Evolutionary conservation across 2,797 vertebrate species (phyloP).

Genomic region (Gobionotothen gibberifrons): DNA sequence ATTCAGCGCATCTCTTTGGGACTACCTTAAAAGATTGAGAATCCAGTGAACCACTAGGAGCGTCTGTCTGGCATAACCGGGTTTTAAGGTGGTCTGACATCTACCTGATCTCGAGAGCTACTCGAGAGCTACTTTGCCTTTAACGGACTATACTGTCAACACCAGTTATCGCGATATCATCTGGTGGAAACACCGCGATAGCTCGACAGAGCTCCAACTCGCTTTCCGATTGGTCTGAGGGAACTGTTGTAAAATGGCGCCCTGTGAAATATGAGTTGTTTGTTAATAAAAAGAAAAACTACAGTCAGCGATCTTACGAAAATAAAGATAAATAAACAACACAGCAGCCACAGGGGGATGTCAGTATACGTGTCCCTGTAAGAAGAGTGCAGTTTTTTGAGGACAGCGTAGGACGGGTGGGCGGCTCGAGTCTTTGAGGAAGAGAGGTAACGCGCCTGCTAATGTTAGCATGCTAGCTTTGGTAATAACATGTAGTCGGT

Average conservation of each 20-base stretch:
- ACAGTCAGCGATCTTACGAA: slow-evolving; percentile 40
- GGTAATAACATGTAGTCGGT: slow-evolving; percentile 36
- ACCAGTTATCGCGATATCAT: slow-evolving; percentile 77
- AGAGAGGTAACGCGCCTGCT: slow-evolving; percentile 69
- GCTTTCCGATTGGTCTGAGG: slow-evolving; percentile 86
- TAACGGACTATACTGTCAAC: slow-evolving; percentile 74
- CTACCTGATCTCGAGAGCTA: slow-evolving; percentile 16
- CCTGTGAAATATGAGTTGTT: slow-evolving; percentile 90
- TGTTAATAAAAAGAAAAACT: slow-evolving; percentile 77
- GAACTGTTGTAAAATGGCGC: slow-evolving; percentile 96
- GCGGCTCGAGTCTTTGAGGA: slow-evolving; percentile 59
- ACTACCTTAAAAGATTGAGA: slow-evolving; percentile 80
- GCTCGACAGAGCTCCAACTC: slow-evolving; percentile 20
- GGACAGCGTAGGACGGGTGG: slow-evolving; percentile 48
- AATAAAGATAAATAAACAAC: slow-evolving; percentile 29
- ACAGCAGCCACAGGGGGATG: neutral
- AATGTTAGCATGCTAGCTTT: slow-evolving; percentile 63
- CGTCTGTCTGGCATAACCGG: slow-evolving; percentile 55
- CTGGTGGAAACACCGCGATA: slow-evolving; percentile 79
- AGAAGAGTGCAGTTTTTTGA: slow-evolving; percentile 33
- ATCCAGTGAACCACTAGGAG: slow-evolving; percentile 71
- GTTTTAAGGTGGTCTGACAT: slow-evolving; percentile 80
- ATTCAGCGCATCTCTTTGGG: slow-evolving; percentile 44
- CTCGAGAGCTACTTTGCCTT: slow-evolving; percentile 68
- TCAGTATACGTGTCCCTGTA: slow-evolving; percentile 7